phyloP scores from a whole-genome alignment of 2,797 vertebrate genomes.

The Lacerta agilis region DNA sequence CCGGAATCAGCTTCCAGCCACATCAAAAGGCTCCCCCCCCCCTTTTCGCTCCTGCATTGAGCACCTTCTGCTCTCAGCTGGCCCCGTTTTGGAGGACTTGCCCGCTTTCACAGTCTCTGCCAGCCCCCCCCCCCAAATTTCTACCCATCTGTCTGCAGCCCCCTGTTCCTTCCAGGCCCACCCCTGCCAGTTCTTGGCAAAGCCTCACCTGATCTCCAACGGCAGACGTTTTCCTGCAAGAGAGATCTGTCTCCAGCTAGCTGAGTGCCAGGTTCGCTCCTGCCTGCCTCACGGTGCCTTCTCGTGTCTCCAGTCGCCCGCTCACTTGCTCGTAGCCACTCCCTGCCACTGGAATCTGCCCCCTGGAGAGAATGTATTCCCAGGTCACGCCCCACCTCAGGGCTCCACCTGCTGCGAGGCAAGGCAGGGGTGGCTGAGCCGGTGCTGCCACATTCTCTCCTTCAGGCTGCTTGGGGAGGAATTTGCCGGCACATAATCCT shows the following conservation, averaged over 20 bases:
- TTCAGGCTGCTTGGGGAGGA: not conserved
- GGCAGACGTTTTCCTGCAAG: not conserved
- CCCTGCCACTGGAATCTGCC: constrained; percentile 30
- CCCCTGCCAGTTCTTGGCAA: not conserved
- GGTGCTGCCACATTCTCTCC: constrained; percentile 22
- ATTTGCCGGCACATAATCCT: not conserved
- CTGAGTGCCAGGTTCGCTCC: not conserved
- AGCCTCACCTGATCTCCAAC: not conserved
- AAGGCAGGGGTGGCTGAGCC: not conserved
- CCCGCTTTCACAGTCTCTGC: not conserved
- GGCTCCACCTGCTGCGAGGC: not conserved
- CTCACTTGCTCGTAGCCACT: not conserved
- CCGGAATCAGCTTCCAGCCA: not conserved
- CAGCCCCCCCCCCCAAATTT: not conserved
- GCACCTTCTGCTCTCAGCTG: not conserved
- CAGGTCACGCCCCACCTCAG: constrained; percentile 6
- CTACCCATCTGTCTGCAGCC: not conserved
- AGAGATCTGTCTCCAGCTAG: not conserved
- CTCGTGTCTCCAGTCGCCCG: not conserved
- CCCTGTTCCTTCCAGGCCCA: too few species aligned
- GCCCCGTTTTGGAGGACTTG: not conserved
- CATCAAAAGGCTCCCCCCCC: not conserved
- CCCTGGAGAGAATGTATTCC: constrained; percentile 12
- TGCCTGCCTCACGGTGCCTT: not conserved
- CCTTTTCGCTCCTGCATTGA: not conserved